Conservation (phyloP, 1,140 invertebrate genomes). For the Pseudomyrmex gracilis region DNA sequence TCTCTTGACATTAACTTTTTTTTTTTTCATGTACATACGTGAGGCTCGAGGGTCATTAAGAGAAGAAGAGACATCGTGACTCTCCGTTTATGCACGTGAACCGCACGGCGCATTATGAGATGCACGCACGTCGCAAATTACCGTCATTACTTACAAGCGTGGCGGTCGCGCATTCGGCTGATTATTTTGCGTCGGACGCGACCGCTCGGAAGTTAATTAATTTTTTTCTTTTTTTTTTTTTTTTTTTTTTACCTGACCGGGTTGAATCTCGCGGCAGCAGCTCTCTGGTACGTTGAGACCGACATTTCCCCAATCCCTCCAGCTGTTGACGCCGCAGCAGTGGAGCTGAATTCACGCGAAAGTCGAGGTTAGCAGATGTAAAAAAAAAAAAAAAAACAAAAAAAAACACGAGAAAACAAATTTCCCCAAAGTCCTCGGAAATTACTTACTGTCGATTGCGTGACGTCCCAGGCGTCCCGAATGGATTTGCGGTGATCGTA, state of each 20-base stretch:
- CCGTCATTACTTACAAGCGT: constrained; percentile 23
- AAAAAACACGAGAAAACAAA: background rate
- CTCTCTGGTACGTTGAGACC: constrained; percentile 90
- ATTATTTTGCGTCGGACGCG: constrained; percentile 28
- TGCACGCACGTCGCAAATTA: constrained; percentile 39
- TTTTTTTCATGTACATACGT: background rate
- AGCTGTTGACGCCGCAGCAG: constrained; percentile 93
- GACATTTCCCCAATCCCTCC: constrained; percentile 89
- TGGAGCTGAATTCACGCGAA: constrained; percentile 87
- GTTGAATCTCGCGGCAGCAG: constrained; percentile 90
- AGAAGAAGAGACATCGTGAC: background rate
- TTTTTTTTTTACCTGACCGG: constrained; percentile 85
- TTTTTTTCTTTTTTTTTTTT: constrained; percentile 59
- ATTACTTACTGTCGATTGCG: constrained; percentile 87
- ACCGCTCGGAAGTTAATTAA: constrained; percentile 45
- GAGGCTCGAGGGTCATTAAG: background rate
- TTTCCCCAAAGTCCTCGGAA: background rate
- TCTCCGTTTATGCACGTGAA: background rate
- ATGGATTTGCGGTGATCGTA: constrained; percentile 89
- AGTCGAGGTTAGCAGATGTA: background rate
- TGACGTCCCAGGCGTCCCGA: constrained; percentile 93
- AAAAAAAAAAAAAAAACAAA: too few species aligned
- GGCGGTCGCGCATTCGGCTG: background rate
- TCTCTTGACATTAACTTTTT: background rate
- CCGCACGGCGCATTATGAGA: background rate